These are phyloP conservation scores for Heterocephalus glaber DNA, from an alignment of 2,113 vertebrate genomes.

Conservation along the genomic window DNA sequence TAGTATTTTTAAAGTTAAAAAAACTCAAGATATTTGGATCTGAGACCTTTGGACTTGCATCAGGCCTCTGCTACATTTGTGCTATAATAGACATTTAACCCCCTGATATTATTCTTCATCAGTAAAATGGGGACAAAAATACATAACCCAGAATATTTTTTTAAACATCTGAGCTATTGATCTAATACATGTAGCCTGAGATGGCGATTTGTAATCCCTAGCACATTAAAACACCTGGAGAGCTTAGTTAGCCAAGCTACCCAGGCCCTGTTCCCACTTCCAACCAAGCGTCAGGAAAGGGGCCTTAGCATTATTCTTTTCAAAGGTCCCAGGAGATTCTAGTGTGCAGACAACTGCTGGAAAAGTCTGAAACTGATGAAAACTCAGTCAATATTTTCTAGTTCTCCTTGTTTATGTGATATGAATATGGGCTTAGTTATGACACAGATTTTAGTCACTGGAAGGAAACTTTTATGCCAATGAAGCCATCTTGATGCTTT, in stretches of 20 bases:
- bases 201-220: neutral
- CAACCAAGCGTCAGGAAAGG: neutral
- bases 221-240: neutral
- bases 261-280: neutral
- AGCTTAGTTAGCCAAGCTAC: neutral
- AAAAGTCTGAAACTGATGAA: neutral
- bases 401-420: neutral
- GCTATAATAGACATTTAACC: neutral
- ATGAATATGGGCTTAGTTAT: neutral
- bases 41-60: neutral
- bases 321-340: neutral
- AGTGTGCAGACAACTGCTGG: neutral
- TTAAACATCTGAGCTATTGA: neutral
- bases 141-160: neutral
- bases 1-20: neutral
- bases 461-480: neutral
- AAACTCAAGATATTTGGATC: neutral
- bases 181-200: neutral
- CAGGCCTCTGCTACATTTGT: neutral
- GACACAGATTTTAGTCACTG: neutral
- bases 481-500: neutral
- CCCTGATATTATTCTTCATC: neutral
- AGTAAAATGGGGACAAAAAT: conserved; percentile 18
- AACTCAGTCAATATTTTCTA: neutral
- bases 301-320: neutral